Conservation (phyloP, 2,113 vertebrate genomes). For the Tor tambroides region DNA sequence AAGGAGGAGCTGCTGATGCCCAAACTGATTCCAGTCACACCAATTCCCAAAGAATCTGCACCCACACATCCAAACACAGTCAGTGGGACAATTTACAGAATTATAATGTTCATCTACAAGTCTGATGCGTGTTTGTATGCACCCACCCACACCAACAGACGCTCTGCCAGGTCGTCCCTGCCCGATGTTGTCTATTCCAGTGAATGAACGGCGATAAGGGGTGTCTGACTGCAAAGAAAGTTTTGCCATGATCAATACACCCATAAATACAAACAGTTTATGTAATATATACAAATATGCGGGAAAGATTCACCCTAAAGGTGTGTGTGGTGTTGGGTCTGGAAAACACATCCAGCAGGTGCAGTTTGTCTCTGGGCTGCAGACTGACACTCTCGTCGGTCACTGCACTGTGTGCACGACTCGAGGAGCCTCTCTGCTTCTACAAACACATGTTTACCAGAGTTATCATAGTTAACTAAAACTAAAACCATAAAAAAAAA, state of each 20-base stretch:
- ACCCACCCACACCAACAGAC: conserved; percentile 80
- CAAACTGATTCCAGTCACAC: conserved; percentile 77
- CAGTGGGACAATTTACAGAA: not conserved
- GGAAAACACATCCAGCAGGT: conserved; percentile 79
- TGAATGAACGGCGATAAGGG: conserved; percentile 80
- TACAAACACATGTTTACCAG: conserved; percentile 64
- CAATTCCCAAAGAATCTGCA: conserved; percentile 76
- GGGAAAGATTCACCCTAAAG: conserved; percentile 77
- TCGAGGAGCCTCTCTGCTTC: conserved; percentile 77
- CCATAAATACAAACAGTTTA: not conserved
- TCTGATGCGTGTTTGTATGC: conserved; percentile 22
- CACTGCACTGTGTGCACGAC: conserved; percentile 78
- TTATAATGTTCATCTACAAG: not conserved
- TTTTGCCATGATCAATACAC: not conserved
- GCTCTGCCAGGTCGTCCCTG: conserved; percentile 77
- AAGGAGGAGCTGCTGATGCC: conserved; percentile 80
- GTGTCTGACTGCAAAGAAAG: conserved; percentile 80
- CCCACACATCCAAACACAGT: conserved; percentile 15
- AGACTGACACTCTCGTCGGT: conserved; percentile 75
- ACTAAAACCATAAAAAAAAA: too few species aligned
- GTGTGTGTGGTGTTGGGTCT: conserved; percentile 85
- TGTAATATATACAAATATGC: too few species aligned
- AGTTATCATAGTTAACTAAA: too few species aligned
- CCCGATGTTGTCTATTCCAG: conserved; percentile 78
- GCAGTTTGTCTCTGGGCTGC: conserved; percentile 78